These are phyloP conservation scores for Mythimna ferrago DNA, from an alignment of 2,888 invertebrate species.

Conservation along the genomic window DNA sequence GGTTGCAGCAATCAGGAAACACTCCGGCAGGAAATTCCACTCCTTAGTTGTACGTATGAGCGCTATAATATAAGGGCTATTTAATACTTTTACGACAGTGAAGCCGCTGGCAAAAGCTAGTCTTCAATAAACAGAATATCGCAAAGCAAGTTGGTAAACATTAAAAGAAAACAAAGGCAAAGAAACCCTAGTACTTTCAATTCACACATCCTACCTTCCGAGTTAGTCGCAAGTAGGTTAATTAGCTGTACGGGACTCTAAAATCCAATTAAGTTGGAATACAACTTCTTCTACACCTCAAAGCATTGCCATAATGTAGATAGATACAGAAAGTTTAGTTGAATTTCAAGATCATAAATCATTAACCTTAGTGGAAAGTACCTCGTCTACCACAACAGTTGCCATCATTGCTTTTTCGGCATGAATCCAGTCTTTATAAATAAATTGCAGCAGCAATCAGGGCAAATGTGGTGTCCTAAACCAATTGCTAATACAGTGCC, in stretches of 20 bases:
- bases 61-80: too few relatives aligned
- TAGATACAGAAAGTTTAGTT: constrained; percentile 13
- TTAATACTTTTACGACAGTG: too few relatives aligned
- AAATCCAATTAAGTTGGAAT: constrained; percentile 54
- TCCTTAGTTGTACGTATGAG: too few relatives aligned
- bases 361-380: neutral
- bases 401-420: too few relatives aligned
- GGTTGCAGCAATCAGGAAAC: too few relatives aligned
- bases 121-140: neutral
- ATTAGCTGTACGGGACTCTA: constrained; percentile 51
- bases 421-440: too few relatives aligned
- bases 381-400: too few relatives aligned
- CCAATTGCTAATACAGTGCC: too few relatives aligned
- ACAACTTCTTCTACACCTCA: constrained; percentile 43
- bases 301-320: neutral
- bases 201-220: constrained; percentile 7
- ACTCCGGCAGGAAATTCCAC: too few relatives aligned
- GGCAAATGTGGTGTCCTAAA: too few relatives aligned
- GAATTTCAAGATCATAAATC: neutral
- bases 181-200: constrained; percentile 35
- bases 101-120: too few relatives aligned
- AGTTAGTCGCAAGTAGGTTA: constrained; percentile 41
- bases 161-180: constrained; percentile 9
- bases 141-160: neutral
- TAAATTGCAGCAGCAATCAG: too few relatives aligned